A percentile compares a stretch with the other conserved stretches of the same genome.
phyloP scores from a whole-genome alignment of 2,113 vertebrate genomes.

The Zosterops pallidus region DNA sequence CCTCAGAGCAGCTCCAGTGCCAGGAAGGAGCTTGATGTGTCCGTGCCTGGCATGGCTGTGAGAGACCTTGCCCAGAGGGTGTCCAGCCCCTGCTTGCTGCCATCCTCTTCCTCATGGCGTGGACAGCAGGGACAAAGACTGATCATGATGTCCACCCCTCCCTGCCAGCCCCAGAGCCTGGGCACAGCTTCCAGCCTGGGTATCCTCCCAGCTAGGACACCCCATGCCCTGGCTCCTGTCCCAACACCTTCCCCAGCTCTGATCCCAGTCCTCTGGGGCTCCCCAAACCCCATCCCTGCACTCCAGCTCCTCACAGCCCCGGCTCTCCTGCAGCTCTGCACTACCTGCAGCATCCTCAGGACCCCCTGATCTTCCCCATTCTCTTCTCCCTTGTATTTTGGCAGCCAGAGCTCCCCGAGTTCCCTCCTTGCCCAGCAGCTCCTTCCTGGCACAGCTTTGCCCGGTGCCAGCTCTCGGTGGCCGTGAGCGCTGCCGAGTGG shows the following conservation, averaged over 20 bases:
- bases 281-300: neutral
- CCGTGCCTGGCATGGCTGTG: rapidly evolving
- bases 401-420: neutral
- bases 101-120: neutral
- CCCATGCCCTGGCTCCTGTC: rapidly evolving
- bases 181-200: neutral
- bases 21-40: neutral
- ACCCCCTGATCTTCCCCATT: neutral
- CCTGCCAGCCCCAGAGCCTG: rapidly evolving
- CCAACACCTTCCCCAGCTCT: neutral
- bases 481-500: neutral
- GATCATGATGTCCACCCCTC: rapidly evolving
- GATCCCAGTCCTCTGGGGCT: too few species aligned
- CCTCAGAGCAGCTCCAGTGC: neutral
- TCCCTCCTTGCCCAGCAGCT: neutral
- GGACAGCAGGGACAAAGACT: neutral
- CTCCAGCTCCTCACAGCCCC: neutral
- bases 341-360: neutral
- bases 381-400: neutral
- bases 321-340: neutral
- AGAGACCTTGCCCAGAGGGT: neutral
- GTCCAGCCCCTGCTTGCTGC: neutral
- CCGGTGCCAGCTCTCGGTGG: neutral
- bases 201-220: rapidly evolving
- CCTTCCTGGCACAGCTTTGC: neutral